Evolutionary conservation across 2,113 vertebrate species (phyloP).

Genomic region (Solenodon paradoxus): DNA sequence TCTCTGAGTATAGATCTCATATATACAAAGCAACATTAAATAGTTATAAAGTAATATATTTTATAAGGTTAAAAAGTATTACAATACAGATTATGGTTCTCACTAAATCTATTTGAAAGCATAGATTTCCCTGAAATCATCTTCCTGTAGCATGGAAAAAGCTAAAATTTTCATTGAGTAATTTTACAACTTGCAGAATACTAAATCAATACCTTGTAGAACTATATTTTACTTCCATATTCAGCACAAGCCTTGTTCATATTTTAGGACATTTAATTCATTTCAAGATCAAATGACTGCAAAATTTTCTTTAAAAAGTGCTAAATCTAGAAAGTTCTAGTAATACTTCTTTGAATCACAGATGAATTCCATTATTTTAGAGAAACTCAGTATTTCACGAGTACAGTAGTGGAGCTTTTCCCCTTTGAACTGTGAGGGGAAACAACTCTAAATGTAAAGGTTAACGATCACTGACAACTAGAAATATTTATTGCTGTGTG

Average conservation of each 20-base stretch:
- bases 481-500: constrained; percentile 2
- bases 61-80: constrained; percentile 48
- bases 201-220: constrained; percentile 58
- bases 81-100: neutral
- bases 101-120: neutral
- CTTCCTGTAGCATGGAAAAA: constrained; percentile 49
- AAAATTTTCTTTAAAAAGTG: constrained; percentile 28
- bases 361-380: neutral
- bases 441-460: neutral
- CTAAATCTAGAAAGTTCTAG: neutral
- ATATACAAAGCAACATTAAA: constrained; percentile 8
- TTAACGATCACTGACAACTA: constrained; percentile 36
- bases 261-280: neutral
- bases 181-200: constrained; percentile 65
- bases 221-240: constrained; percentile 17
- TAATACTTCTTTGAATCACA: constrained; percentile 12
- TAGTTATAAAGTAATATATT: neutral
- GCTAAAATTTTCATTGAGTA: constrained; percentile 42
- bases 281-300: neutral
- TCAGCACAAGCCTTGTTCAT: neutral
- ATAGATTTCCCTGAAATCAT: neutral
- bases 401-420: neutral
- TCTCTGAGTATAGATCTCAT: too few species aligned
- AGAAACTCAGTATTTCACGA: neutral
- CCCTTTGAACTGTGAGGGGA: neutral